Percentiles rank a stretch among this genome's conserved stretches.
phyloP scores from a whole-genome alignment of 2,797 vertebrate species.

The Rhyacichthys aspro region DNA sequence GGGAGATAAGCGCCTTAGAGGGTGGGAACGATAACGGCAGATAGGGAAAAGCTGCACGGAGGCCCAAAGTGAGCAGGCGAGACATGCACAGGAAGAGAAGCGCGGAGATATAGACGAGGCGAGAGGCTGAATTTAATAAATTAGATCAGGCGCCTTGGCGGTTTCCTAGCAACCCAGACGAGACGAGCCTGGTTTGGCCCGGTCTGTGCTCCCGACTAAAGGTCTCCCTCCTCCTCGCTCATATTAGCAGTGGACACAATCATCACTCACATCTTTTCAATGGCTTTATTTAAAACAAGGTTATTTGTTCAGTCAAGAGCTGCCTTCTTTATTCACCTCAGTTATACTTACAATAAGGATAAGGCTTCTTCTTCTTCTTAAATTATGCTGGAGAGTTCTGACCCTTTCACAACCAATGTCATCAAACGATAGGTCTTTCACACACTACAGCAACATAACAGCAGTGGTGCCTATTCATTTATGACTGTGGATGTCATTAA shows the following conservation, averaged over 20 bases:
- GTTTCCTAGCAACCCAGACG: constrained; percentile 83
- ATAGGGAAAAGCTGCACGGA: constrained; percentile 60
- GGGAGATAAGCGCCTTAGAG: constrained; percentile 65
- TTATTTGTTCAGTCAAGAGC: not conserved
- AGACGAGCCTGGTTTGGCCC: constrained; percentile 74
- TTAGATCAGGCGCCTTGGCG: constrained; percentile 78
- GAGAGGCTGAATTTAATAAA: constrained; percentile 81
- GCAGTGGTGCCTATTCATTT: too few species aligned
- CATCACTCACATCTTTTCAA: constrained; percentile 7
- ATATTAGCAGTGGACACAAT: constrained; percentile 33
- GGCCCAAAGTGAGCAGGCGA: constrained; percentile 54
- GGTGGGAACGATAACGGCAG: constrained; percentile 67
- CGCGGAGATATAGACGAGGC: constrained; percentile 61
- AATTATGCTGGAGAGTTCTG: not conserved
- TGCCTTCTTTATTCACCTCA: not conserved
- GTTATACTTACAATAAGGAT: not conserved
- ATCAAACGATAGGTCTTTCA: too few species aligned
- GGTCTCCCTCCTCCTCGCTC: constrained; percentile 53
- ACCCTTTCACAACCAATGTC: too few species aligned
- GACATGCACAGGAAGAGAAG: constrained; percentile 59
- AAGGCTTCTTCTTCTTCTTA: not conserved
- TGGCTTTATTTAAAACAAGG: not conserved
- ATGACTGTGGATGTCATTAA: too few species aligned
- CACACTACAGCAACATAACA: too few species aligned
- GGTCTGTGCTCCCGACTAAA: constrained; percentile 70